phyloP scores from a whole-genome alignment of 2,888 invertebrate species.

The Drosophila anceps region DNA sequence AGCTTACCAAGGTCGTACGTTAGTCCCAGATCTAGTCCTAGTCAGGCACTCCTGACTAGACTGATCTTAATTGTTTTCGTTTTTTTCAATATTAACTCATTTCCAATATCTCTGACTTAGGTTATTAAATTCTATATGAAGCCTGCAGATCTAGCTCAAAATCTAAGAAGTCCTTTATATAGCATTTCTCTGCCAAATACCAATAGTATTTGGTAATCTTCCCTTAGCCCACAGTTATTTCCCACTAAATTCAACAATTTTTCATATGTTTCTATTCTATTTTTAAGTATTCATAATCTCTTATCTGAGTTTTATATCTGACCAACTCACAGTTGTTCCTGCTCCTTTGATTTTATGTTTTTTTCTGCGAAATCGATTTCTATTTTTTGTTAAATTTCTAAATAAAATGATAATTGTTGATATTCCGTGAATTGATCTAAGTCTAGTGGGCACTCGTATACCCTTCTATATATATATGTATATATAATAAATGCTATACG shows the following conservation, averaged over 20 bases:
- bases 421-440: constrained; percentile 9
- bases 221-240: neutral
- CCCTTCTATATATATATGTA: neutral
- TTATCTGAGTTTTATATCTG: neutral
- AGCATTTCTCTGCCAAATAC: too few species aligned
- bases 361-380: neutral
- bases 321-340: neutral
- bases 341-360: neutral
- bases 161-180: too few species aligned
- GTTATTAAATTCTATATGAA: too few species aligned
- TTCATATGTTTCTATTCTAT: neutral
- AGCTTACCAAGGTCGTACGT: too few species aligned
- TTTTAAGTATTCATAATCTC: neutral
- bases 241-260: neutral
- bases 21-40: too few species aligned
- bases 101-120: too few species aligned
- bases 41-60: too few species aligned
- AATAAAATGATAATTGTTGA: neutral
- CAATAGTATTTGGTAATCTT: too few species aligned
- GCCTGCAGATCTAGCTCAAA: too few species aligned
- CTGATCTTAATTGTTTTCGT: too few species aligned
- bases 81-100: too few species aligned
- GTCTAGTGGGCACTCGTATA: constrained; percentile 1
- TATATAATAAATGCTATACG: neutral
- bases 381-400: neutral